Conservation (phyloP, 1,140 invertebrate genomes). For the Phortica variegata region DNA sequence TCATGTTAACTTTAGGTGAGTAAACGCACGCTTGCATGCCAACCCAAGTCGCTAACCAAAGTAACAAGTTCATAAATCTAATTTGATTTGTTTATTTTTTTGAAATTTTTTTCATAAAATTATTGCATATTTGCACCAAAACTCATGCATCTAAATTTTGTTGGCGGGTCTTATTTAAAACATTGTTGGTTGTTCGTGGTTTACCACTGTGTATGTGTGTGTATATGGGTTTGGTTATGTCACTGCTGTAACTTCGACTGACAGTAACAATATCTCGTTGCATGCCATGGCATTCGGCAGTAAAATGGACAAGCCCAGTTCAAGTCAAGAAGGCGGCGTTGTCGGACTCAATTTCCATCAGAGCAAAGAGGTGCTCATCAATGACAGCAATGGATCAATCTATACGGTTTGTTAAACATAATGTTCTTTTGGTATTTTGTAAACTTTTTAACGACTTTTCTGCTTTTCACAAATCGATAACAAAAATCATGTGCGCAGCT, state of each 20-base stretch:
- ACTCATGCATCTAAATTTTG: constrained; percentile 13
- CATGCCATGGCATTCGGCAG: constrained; percentile 73
- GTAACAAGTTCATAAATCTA: constrained; percentile 13
- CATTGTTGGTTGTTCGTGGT: neutral
- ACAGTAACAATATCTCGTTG: constrained; percentile 74
- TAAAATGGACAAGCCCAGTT: constrained; percentile 79
- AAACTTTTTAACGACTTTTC: neutral
- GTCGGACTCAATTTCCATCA: constrained; percentile 85
- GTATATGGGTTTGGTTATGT: constrained; percentile 23
- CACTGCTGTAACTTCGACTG: constrained; percentile 6
- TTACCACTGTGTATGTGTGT: constrained; percentile 14
- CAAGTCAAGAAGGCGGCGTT: constrained; percentile 80
- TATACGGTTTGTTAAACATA: constrained; percentile 54
- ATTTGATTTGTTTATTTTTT: constrained; percentile 20
- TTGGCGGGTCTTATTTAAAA: neutral
- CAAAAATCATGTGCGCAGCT: constrained; percentile 29
- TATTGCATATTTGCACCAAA: constrained; percentile 34
- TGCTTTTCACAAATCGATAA: no score
- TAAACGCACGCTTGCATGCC: constrained; percentile 15
- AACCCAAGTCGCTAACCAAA: constrained; percentile 26
- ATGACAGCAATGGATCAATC: constrained; percentile 70
- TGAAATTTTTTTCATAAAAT: constrained; percentile 21
- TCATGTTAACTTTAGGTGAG: constrained; percentile 56
- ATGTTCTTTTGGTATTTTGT: neutral
- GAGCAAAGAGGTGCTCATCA: constrained; percentile 81